phyloP scores from a whole-genome alignment of 2,888 invertebrate species.

The Acronicta leporina region DNA sequence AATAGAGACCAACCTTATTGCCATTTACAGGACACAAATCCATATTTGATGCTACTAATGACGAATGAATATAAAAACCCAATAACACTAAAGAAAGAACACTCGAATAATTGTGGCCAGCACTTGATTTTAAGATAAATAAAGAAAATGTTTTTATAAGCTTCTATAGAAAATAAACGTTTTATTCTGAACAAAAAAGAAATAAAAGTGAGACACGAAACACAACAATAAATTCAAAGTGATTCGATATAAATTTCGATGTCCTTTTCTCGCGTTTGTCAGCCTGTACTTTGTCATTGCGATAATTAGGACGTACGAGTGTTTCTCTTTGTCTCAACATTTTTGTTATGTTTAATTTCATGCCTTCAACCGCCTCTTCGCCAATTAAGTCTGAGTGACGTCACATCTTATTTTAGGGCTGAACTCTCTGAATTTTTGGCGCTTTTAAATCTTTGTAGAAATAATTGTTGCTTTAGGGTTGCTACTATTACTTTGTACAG shows the following conservation, averaged over 20 bases:
- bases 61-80: too few relatives aligned
- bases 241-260: slow-evolving; percentile 64
- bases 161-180: too few relatives aligned
- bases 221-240: slow-evolving; percentile 54
- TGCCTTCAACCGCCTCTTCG: slow-evolving; percentile 68
- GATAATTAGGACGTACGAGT: slow-evolving; percentile 78
- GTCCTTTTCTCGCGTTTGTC: slow-evolving; percentile 56
- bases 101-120: too few relatives aligned
- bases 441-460: neutral
- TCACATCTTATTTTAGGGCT: slow-evolving; percentile 16
- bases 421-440: slow-evolving; percentile 10
- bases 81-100: too few relatives aligned
- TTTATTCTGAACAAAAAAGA: neutral
- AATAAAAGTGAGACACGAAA: slow-evolving; percentile 51
- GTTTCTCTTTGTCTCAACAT: slow-evolving; percentile 79
- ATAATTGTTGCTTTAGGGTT: neutral
- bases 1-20: too few relatives aligned
- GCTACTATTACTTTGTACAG: too few relatives aligned
- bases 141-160: too few relatives aligned
- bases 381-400: slow-evolving; percentile 65
- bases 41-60: too few relatives aligned
- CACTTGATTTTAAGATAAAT: too few relatives aligned
- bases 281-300: slow-evolving; percentile 77
- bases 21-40: too few relatives aligned
- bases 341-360: slow-evolving; percentile 81